Evolutionary conservation across 2,113 vertebrate species (phyloP).

Genomic region (Ascaphus truei): DNA sequence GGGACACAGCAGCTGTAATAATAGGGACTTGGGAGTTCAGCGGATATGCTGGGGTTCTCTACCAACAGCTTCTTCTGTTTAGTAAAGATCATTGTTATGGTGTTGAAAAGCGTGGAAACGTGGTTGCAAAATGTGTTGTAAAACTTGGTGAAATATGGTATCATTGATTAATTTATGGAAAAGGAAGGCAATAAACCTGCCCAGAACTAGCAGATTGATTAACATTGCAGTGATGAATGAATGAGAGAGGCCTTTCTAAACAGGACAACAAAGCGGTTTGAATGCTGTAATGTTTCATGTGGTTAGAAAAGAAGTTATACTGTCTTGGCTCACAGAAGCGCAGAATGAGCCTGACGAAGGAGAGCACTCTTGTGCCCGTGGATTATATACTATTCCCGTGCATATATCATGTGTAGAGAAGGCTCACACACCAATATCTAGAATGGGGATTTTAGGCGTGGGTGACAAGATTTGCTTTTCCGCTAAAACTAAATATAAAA

Average conservation of each 20-base stretch:
- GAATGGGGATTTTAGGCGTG: too few species aligned
- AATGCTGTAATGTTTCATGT: slow-evolving; percentile 8
- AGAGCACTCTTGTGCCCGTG: too few species aligned
- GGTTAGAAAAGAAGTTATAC: not conserved
- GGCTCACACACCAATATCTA: too few species aligned
- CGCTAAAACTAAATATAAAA: too few species aligned
- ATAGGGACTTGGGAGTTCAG: too few species aligned
- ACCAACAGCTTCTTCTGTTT: not conserved
- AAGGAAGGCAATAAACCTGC: slow-evolving; percentile 33
- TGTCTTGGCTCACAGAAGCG: not conserved
- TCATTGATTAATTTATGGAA: slow-evolving; percentile 40
- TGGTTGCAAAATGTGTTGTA: slow-evolving; percentile 10
- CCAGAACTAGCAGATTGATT: slow-evolving; percentile 39
- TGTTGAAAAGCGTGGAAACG: slow-evolving; percentile 18
- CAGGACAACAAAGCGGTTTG: slow-evolving; percentile 6
- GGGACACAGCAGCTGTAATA: too few species aligned
- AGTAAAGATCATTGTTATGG: not conserved
- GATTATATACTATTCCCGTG: too few species aligned
- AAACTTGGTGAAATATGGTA: slow-evolving; percentile 33
- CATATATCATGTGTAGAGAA: too few species aligned
- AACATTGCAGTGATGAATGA: slow-evolving; percentile 36
- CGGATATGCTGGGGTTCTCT: not conserved
- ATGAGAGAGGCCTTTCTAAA: slow-evolving; percentile 34
- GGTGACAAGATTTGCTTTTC: too few species aligned
- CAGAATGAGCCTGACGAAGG: too few species aligned